phyloP scores from a whole-genome alignment of 2,797 vertebrate genomes.

The Numenius phaeopus region DNA sequence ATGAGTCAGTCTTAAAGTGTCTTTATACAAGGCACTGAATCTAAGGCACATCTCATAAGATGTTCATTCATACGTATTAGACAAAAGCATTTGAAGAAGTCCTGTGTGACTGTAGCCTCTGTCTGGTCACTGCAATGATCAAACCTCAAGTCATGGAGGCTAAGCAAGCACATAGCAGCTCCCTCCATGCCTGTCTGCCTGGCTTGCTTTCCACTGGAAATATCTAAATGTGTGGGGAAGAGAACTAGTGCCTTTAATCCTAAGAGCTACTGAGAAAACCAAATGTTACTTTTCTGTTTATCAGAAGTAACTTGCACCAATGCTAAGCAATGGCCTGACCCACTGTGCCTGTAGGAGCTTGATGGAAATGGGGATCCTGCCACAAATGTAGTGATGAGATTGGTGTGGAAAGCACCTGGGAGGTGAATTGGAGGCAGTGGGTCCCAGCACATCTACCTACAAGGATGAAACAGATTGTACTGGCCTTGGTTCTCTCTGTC shows the following conservation, averaged over 20 bases:
- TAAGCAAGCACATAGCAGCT: neutral
- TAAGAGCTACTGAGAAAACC: neutral
- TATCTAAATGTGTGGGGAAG: rapidly evolving
- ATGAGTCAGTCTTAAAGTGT: neutral
- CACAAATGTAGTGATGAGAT: neutral
- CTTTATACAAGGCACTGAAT: neutral
- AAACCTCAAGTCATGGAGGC: too few relatives aligned
- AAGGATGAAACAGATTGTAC: neutral
- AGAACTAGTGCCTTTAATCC: neutral
- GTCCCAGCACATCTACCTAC: neutral
- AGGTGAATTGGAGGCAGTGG: neutral
- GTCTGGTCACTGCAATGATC: neutral
- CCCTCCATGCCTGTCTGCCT: neutral
- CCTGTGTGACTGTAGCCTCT: neutral
- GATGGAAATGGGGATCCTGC: neutral
- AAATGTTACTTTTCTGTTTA: neutral
- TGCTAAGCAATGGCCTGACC: neutral
- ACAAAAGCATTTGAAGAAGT: neutral
- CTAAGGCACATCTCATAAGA: neutral
- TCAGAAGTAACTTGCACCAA: neutral
- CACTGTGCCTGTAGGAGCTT: neutral
- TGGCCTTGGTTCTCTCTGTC: neutral
- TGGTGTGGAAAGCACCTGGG: neutral
- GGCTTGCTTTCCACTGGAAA: neutral
- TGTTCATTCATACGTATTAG: neutral